Base-by-base conservation (phyloP, 2,888 invertebrate species). In the Odontocolon sp. region DNA sequence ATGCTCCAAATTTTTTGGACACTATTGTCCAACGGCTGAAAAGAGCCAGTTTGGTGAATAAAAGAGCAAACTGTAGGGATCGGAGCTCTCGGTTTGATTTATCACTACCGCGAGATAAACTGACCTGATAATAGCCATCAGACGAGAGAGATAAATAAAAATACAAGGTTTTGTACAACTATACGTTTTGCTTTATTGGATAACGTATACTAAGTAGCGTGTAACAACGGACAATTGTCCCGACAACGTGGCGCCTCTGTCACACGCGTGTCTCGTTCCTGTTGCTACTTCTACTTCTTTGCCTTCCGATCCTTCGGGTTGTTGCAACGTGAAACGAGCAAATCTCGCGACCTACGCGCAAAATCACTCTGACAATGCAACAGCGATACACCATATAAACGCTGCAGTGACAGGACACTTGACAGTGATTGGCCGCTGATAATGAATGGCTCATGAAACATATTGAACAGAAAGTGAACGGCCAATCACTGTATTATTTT, bases 221-320 rank as follows among this genome's bases (percentile, higher is more conserved):
- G 71, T 71, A 79, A 73, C 71, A 72, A 76, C 66, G 77, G 61
- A 74, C 73, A 74, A 83, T 82, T 82, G 82, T 84, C 83, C 83
- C 86, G 87, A 82, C 86, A 78, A 79, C 70, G 83, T 85, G 87
- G 87, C 87, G 87, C 87, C 87, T 77, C 79, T 66, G 77, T 68
- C 73, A 50, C 61, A 11, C 23, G 33, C 21, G 36, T 50, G 36
- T 36, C 11, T 23, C 50, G 28, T 52, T 66, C 26, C 26, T 28
- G 6, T n/a, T 3, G 52, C 23, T 28, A 26, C 38, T 38, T 40
- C 52, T 23, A 42, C 16, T 18, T 52, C 28, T 52, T 18, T 36
- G 26, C 2, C 36, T 33, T 21, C 8, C 18, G 16, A 23, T 47
- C 11, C 52, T 38, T 33, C 21, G 2, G 31, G 33, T 18, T 38